Evolutionary conservation across 1,140 invertebrate genomes (phyloP).

Genomic region (Cyrtorhinus lividipennis): DNA sequence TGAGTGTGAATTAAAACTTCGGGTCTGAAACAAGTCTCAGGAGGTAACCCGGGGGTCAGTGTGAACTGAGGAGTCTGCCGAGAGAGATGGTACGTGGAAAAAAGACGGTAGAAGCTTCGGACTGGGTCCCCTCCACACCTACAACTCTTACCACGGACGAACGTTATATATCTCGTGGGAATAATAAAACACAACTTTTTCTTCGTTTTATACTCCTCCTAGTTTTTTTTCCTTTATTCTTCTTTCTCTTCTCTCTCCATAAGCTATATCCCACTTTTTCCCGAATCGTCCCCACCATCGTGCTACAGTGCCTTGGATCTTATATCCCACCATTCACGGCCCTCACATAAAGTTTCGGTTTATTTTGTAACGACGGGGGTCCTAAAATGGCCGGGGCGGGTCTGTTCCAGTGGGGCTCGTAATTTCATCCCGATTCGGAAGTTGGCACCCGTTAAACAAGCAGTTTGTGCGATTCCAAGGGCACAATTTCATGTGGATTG

Average conservation of each 20-base stretch:
- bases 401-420: neutral
- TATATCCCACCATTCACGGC: no score
- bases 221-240: neutral
- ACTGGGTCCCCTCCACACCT: neutral
- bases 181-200: neutral
- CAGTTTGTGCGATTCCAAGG: no score
- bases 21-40: no score
- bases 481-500: no score
- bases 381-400: neutral
- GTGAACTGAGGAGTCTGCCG: neutral
- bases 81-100: neutral
- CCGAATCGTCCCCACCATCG: no score
- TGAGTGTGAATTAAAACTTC: neutral
- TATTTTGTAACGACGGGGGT: no score
- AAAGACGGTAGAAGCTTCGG: no score
- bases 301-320: no score
- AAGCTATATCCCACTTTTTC: no score
- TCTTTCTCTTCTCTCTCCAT: neutral
- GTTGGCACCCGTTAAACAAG: no score
- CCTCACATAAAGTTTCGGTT: no score
- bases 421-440: no score
- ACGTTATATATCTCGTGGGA: neutral
- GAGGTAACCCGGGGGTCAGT: neutral
- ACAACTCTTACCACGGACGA: neutral
- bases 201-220: neutral